Conservation (phyloP, 2,113 vertebrate species). For the Mohoua ochrocephala region DNA sequence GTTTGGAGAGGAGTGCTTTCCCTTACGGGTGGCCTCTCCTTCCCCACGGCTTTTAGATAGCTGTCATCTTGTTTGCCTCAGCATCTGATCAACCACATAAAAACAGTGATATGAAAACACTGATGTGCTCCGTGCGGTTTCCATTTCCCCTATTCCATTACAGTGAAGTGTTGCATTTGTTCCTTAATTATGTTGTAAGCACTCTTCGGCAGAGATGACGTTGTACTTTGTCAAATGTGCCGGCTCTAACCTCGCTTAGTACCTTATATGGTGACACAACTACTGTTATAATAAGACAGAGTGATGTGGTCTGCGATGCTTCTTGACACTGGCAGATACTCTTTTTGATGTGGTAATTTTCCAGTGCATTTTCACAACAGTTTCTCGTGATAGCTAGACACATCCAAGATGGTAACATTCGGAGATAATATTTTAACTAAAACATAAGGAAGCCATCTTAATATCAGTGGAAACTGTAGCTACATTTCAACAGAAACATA, state of each 20-base stretch:
- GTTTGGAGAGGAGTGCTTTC: neutral
- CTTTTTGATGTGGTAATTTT: neutral
- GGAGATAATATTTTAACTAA: neutral
- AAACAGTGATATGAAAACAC: neutral
- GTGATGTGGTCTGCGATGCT: neutral
- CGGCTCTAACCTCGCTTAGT: neutral
- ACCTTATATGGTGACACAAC: neutral
- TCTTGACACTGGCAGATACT: neutral
- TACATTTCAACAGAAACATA: neutral
- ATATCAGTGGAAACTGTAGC: neutral
- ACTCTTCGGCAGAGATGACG: neutral
- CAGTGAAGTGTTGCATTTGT: neutral
- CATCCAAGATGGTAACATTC: neutral
- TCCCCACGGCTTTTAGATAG: neutral
- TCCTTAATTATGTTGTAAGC: neutral
- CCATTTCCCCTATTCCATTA: neutral
- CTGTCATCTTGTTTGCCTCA: neutral
- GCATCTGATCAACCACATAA: neutral
- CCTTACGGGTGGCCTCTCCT: neutral
- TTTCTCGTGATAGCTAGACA: neutral
- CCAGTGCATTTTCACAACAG: neutral
- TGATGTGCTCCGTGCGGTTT: neutral
- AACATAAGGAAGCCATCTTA: neutral
- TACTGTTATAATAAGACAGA: neutral
- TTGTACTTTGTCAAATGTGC: neutral